phyloP scores from a whole-genome alignment of 37 sponge, comb jelly and placozoan genomes.

The Ianthella basta region DNA sequence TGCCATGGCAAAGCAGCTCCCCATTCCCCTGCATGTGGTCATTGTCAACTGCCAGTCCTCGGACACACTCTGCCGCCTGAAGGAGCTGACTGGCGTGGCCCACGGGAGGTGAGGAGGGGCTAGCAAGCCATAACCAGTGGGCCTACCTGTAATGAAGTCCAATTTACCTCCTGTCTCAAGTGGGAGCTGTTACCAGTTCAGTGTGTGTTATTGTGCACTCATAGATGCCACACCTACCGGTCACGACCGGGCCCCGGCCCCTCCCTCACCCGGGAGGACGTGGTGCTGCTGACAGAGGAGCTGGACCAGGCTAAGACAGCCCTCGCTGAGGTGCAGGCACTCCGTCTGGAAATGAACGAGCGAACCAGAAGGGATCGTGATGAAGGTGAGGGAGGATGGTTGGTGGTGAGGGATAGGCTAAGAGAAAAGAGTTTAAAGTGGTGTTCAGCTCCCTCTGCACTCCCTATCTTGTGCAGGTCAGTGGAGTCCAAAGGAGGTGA shows the following conservation, averaged over 20 bases:
- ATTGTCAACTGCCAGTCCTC: slow-evolving; percentile 24
- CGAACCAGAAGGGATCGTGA: background rate
- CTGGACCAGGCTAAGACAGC: slow-evolving; percentile 58
- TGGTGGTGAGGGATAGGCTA: background rate
- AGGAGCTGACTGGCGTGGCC: slow-evolving; percentile 39
- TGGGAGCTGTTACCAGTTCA: background rate
- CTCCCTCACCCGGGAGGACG: slow-evolving; percentile 36
- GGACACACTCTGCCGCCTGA: slow-evolving; percentile 30
- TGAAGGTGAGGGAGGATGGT: background rate
- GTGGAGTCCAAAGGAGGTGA: background rate
- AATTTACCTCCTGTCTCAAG: background rate
- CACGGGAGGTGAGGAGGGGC: slow-evolving; percentile 48
- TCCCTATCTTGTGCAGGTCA: background rate
- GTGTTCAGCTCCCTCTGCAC: no score
- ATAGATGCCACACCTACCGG: slow-evolving; percentile 6
- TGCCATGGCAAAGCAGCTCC: slow-evolving; percentile 36
- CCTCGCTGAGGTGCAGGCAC: slow-evolving; percentile 85
- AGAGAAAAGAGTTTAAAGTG: no score
- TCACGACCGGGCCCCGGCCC: background rate
- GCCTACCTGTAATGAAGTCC: background rate
- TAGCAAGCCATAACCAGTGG: background rate
- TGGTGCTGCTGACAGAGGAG: slow-evolving; percentile 60
- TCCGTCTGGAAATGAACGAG: slow-evolving; percentile 49
- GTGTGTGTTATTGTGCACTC: background rate
- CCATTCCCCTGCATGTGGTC: slow-evolving; percentile 56